Evolutionary conservation across 2,797 vertebrate species (phyloP).

Genomic region (Falco cherrug): DNA sequence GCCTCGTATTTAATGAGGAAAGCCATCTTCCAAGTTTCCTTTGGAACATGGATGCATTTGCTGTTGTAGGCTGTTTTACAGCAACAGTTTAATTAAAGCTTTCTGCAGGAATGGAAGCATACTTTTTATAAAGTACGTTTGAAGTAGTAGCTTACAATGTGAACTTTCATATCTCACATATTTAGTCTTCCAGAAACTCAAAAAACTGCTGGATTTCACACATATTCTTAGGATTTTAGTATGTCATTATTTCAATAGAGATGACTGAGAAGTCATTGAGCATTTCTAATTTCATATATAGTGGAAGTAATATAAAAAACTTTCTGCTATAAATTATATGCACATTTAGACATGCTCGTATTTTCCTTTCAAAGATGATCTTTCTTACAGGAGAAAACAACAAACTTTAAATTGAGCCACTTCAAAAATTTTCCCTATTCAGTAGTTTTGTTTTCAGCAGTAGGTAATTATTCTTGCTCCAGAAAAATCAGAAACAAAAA

Average conservation of each 20-base stretch:
- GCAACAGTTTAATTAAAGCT: background rate
- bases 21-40: background rate
- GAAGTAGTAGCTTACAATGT: background rate
- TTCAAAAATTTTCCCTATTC: background rate
- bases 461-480: background rate
- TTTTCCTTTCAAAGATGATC: background rate
- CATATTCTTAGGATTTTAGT: background rate
- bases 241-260: background rate
- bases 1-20: background rate
- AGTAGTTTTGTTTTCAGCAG: background rate
- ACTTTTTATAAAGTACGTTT: background rate
- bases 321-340: background rate
- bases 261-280: background rate
- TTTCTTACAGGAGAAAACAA: background rate
- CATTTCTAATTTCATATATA: background rate
- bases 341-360: accelerated
- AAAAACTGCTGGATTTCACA: background rate
- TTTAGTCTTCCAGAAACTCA: background rate
- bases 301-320: background rate
- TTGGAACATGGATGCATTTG: accelerated
- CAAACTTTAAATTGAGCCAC: background rate
- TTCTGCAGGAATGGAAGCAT: background rate
- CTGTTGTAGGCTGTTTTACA: background rate
- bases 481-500: background rate
- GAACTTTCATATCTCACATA: background rate